Percentiles rank a stretch among this genome's conserved stretches.
Evolutionary conservation across 2,113 vertebrate species (phyloP).

Genomic region (Albula glossodonta): DNA sequence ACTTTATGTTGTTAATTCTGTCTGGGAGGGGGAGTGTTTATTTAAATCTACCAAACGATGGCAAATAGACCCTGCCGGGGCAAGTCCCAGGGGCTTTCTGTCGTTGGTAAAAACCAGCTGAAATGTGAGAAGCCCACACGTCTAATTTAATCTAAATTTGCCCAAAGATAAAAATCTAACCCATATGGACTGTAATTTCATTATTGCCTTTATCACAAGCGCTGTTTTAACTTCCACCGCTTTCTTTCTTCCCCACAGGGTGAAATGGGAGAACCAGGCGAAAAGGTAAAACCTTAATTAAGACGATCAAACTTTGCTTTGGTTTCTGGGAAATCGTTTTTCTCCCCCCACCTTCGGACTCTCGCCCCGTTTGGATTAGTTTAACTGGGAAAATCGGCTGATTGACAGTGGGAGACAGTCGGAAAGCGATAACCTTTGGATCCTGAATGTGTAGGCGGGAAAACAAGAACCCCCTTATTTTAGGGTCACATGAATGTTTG

Average conservation of each 20-base stretch:
- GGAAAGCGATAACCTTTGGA: background rate
- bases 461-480: background rate
- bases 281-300: conserved; percentile 82
- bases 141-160: conserved; percentile 56
- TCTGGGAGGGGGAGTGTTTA: background rate
- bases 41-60: conserved; percentile 26
- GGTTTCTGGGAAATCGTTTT: background rate
- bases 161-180: conserved; percentile 59
- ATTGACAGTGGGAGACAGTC: background rate
- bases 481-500: background rate
- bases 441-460: background rate
- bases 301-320: conserved; percentile 31
- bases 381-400: background rate
- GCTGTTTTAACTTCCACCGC: conserved; percentile 42
- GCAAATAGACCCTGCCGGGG: conserved; percentile 5
- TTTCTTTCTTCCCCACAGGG: conserved; percentile 78
- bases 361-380: background rate
- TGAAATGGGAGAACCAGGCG: conserved; percentile 88
- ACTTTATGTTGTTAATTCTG: conserved; percentile 9
- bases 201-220: background rate
- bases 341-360: too few species aligned
- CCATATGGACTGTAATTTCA: conserved; percentile 15
- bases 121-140: conserved; percentile 40
- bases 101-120: conserved; percentile 29
- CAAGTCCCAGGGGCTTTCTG: conserved; percentile 10